Conservation (phyloP, 2,888 invertebrate genomes). For the Morinoia aosen region DNA sequence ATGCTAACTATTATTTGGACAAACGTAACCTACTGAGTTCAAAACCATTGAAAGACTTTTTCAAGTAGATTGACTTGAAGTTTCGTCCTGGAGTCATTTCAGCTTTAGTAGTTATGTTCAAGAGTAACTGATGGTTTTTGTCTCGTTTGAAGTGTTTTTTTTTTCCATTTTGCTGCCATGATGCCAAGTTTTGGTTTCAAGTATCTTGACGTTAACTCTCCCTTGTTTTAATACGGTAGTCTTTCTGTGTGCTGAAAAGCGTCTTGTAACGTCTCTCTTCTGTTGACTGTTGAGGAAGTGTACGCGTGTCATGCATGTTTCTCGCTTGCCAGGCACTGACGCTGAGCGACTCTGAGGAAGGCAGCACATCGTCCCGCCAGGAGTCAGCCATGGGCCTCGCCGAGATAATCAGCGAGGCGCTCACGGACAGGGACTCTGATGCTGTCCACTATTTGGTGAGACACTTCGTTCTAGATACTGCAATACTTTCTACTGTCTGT, state of each 20-base stretch:
- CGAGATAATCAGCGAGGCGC: constrained; percentile 41
- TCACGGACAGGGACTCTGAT: constrained; percentile 34
- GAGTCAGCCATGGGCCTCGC: constrained; percentile 32
- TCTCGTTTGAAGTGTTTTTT: not conserved
- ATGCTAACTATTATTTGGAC: not conserved
- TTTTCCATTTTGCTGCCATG: not conserved
- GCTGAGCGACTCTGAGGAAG: constrained; percentile 5
- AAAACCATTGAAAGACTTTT: not conserved
- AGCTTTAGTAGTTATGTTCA: not conserved
- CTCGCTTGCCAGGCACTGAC: not conserved
- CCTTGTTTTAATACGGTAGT: not conserved
- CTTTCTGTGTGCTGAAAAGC: not conserved
- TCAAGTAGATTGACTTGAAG: not conserved
- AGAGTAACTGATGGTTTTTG: not conserved
- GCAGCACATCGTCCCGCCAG: constrained; percentile 13
- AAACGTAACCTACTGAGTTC: not conserved
- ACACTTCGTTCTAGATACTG: not conserved
- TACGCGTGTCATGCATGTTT: not conserved
- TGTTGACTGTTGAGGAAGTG: not conserved
- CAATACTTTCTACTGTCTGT: not conserved
- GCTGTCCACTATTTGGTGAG: constrained; percentile 27
- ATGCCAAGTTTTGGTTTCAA: not conserved
- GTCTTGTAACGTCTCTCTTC: not conserved
- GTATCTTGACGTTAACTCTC: not conserved
- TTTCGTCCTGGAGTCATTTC: not conserved